A percentile compares a stretch with the other conserved stretches of the same genome.
Conservation (phyloP, 35 echinoderm and acorn worm species). For the Apostichopus californicus region DNA sequence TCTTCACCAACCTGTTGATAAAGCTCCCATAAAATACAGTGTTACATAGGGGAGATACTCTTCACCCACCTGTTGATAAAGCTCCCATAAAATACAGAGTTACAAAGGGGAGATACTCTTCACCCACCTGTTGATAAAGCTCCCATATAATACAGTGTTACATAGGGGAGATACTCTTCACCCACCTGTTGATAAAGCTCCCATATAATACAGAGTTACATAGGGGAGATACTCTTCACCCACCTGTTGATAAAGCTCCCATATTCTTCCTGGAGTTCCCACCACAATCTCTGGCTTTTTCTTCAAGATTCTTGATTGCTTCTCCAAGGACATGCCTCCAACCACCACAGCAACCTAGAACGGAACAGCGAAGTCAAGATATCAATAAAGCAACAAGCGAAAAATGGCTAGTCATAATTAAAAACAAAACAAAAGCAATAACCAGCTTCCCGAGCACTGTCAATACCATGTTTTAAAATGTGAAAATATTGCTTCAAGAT, state of each 20-base stretch:
- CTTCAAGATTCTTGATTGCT: slow-evolving; percentile 84
- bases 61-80: too few species aligned
- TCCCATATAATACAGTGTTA: slow-evolving; percentile 68
- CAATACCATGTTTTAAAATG: too few species aligned
- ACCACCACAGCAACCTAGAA: slow-evolving; percentile 86
- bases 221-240: neutral
- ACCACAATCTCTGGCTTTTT: slow-evolving; percentile 90
- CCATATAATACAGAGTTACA: slow-evolving; percentile 54
- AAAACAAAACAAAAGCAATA: too few species aligned
- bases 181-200: slow-evolving; percentile 81
- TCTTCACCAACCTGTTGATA: too few species aligned
- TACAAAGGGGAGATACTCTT: too few species aligned
- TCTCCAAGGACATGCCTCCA: slow-evolving; percentile 94
- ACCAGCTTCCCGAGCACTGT: too few species aligned
- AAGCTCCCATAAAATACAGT: too few species aligned
- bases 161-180: too few species aligned
- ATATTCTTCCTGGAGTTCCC: slow-evolving; percentile 92
- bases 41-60: too few species aligned
- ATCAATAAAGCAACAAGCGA: too few species aligned
- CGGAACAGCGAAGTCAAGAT: neutral
- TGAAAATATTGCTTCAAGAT: neutral
- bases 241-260: slow-evolving; percentile 88
- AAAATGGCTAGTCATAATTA: too few species aligned
- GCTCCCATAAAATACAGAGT: too few species aligned
- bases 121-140: slow-evolving; percentile 71